Evolutionary conservation across 1,140 invertebrate genomes (phyloP).

Genomic region (Euglossa dilemma): DNA sequence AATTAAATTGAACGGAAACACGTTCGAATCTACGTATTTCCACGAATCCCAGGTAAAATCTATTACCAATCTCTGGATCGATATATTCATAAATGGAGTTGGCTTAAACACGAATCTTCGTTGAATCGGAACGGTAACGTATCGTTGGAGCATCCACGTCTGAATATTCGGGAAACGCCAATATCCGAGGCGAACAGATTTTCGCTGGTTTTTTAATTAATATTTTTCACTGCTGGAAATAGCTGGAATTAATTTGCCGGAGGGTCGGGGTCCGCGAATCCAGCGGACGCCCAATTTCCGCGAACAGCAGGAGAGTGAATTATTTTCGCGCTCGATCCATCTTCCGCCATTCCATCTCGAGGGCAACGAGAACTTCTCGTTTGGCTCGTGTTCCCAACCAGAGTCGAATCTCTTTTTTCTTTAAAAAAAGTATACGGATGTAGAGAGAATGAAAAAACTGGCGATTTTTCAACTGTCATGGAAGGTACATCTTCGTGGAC

Average conservation of each 20-base stretch:
- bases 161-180: neutral
- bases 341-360: slow-evolving; percentile 22
- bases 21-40: neutral
- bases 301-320: slow-evolving; percentile 42
- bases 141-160: neutral
- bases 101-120: neutral
- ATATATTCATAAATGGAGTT: neutral
- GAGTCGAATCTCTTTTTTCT: neutral
- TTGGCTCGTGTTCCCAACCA: neutral
- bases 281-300: slow-evolving; percentile 28
- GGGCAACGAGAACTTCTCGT: slow-evolving; percentile 5
- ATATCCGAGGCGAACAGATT: slow-evolving; percentile 13
- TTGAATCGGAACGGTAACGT: neutral
- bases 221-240: slow-evolving; percentile 32
- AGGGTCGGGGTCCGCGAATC: slow-evolving; percentile 19
- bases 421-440: slow-evolving; percentile 1
- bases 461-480: no score
- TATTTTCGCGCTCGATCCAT: slow-evolving; percentile 34
- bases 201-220: slow-evolving; percentile 28
- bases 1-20: neutral
- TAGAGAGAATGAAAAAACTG: no score
- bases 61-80: neutral
- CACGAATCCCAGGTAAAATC: neutral
- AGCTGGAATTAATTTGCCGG: slow-evolving; percentile 52
- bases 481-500: no score